Conservation (phyloP, 92 coral and sea anemone species). For the Epizoanthus rinbou region DNA sequence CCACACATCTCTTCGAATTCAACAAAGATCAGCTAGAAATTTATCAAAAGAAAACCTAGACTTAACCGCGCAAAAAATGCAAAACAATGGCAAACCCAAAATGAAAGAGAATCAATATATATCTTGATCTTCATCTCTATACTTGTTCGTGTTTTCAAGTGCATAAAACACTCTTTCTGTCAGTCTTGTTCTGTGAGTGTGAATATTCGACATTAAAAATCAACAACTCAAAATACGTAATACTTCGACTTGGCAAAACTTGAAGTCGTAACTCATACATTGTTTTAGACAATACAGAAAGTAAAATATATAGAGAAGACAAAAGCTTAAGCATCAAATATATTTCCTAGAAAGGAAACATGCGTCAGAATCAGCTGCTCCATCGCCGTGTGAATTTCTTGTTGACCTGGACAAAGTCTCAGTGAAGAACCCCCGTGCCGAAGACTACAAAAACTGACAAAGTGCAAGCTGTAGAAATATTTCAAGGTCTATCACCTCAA, state of each 20-base stretch:
- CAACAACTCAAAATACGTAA: not conserved
- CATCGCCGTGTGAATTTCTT: not conserved
- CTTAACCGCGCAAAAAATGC: too few species aligned
- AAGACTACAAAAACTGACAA: not conserved
- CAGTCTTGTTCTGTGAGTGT: slow-evolving; percentile 4
- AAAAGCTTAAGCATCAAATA: too few species aligned
- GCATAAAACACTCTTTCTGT: slow-evolving; percentile 12
- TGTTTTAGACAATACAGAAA: not conserved
- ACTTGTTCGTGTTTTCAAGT: slow-evolving; percentile 6
- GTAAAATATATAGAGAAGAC: not conserved
- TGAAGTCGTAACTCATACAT: not conserved
- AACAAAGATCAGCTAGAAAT: slow-evolving; percentile 12
- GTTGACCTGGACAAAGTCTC: slow-evolving; percentile 5
- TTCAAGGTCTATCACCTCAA: not conserved
- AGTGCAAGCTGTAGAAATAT: not conserved
- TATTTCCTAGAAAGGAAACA: not conserved
- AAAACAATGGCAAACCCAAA: not conserved
- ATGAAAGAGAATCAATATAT: not conserved
- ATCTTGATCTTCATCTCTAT: not conserved
- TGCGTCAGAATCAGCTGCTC: not conserved
- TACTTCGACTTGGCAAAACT: slow-evolving; percentile 1
- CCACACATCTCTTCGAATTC: too few species aligned
- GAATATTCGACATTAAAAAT: slow-evolving; percentile 15
- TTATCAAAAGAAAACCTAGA: not conserved
- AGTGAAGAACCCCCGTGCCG: not conserved